Evolutionary conservation across 2,888 invertebrate species (phyloP), one percentile per base, ranked within the genome.

Genomic region (Dolichomitus sp.): DNA sequence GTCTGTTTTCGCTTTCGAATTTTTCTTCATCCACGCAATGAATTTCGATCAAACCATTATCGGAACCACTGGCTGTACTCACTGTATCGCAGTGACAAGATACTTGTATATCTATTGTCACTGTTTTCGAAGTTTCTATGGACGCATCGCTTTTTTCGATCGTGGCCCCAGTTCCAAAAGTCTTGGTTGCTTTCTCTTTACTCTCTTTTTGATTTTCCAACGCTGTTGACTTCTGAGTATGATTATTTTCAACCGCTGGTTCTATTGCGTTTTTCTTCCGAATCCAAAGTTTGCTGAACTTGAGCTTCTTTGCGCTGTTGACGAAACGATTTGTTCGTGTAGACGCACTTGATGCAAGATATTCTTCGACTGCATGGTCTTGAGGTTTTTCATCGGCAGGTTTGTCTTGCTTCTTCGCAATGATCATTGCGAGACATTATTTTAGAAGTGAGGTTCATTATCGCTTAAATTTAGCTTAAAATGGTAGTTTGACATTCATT

Each of bases 11-110:
- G 12, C 23, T 54, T 17, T 17, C 11, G 19, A 50, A 79, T 17
- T 37, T 72, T 11, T 37, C 57, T 37, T 57, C 33, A 54, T 40
- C 11, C 4, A 57, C 70, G 59, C 37, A 79, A 63, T 57, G 66
- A 45, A 81, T 75, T 79, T 80, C 70, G 23, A 81, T 73, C 59
- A 57, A 30, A 54, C n/a, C n/a, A n/a, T 57, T 59, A 69, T 85
- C 77, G 27, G 81, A 52, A n/a, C 80, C 82, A 45, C 45, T 68
- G 7, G 80, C 57, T 33, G 23, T 37, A 19, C 33, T 7, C 3
- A 27, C n/a, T 33, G 27, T 48, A 23, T 80, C 75, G 50, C 75
- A 75, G 5, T 27, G 45, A 52, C 80, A 75, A 45, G 37, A 80
- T 12, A 72, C 70, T 40, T 40, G 30, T 2, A 61, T 66, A 30